These are phyloP conservation scores for Manis crassicaudata DNA, from an alignment of 2,797 vertebrate genomes.

Conservation along the genomic window DNA sequence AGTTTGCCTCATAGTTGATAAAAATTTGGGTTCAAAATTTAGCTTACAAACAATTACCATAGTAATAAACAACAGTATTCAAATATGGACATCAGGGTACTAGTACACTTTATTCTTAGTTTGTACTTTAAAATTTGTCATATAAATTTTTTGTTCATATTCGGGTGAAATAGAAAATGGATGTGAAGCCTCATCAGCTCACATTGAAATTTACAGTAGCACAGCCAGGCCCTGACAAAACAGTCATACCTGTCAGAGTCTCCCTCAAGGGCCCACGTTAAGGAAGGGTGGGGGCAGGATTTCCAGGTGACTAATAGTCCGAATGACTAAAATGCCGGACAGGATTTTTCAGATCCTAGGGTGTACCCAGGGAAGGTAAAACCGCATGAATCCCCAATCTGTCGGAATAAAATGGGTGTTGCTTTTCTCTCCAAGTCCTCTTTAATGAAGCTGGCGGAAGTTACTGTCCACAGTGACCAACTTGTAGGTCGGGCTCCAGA, in stretches of 20 bases:
- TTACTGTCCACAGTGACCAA: neutral
- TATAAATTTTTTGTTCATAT: neutral
- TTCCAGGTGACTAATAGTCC: conserved; percentile 48
- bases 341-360: conserved; percentile 29
- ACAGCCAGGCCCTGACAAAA: neutral
- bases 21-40: neutral
- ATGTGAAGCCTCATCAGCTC: neutral
- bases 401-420: neutral
- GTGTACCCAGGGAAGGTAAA: neutral
- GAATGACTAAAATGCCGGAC: neutral
- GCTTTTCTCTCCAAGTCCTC: neutral
- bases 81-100: neutral
- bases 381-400: neutral
- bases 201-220: neutral
- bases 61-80: neutral
- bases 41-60: neutral
- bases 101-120: neutral
- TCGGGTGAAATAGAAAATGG: conserved; percentile 19
- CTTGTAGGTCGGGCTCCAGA: neutral
- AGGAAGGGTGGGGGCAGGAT: neutral
- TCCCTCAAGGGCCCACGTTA: neutral
- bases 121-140: conserved; percentile 25
- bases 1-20: neutral
- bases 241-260: neutral
- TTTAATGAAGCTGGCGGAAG: neutral